Conservation (phyloP, 2,888 invertebrate species). For the Luperina nickerlii region DNA sequence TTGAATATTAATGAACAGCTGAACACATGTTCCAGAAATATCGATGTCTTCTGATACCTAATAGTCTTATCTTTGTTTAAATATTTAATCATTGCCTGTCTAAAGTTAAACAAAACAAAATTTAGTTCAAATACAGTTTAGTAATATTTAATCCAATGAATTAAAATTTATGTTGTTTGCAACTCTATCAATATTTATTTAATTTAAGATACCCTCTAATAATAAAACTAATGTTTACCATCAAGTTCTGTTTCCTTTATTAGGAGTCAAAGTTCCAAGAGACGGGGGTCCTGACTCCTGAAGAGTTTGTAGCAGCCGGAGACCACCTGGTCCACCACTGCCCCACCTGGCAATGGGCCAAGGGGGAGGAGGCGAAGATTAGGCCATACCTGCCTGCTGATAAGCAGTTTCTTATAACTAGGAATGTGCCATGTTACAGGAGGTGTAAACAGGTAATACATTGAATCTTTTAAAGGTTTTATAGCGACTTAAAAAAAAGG, state of each 20-base stretch:
- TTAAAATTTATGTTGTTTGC: constrained; percentile 8
- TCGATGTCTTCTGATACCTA: not conserved
- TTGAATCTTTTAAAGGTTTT: not conserved
- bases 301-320: constrained; percentile 99
- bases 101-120: constrained; percentile 11
- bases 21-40: constrained; percentile 8
- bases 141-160: constrained; percentile 9
- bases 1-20: constrained; percentile 9
- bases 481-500: too few relatives aligned
- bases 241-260: not conserved
- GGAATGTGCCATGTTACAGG: constrained; percentile 98
- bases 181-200: constrained; percentile 6
- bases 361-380: constrained; percentile 96
- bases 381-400: constrained; percentile 97
- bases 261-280: constrained; percentile 99
- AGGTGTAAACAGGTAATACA: constrained; percentile 95
- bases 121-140: constrained; percentile 19
- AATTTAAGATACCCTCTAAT: not conserved
- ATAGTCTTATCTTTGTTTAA: constrained; percentile 24
- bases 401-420: constrained; percentile 99
- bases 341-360: constrained; percentile 99
- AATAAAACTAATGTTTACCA: not conserved
- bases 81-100: constrained; percentile 10
- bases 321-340: constrained; percentile 99
- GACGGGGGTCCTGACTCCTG: constrained; percentile 99